Evolutionary conservation across 92 coral and sea anemone genomes (phyloP), one percentile per base, ranked within the genome.

Genomic region (Palythoa grandiflora): DNA sequence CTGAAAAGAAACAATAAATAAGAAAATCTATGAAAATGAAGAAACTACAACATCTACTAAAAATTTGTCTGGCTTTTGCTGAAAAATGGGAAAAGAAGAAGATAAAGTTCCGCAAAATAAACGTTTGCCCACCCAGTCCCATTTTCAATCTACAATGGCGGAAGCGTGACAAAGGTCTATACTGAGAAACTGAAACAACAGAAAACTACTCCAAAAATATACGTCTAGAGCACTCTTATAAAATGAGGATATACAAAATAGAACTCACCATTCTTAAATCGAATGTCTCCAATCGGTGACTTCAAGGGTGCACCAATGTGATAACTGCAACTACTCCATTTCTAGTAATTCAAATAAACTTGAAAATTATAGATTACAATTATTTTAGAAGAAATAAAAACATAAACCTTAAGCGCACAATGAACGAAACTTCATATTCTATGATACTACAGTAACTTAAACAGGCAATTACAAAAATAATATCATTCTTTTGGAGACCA

Each of bases 271-370:
- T 71, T 66, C 21, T 81, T 39, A 47, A 81, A 81, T 9, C 5
- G 86, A 20, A 65, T 54, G 6, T 65, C 74, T 16, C 59, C 86
- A 19, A 81, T 66, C 14, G 86, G 86, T 13, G 86, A 68, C 59
- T 81, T 81, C 63, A 81, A 81, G 44, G 75, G 36, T 1, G 75
- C 40, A 0, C 60, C 75, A 66, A 81, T 65, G 20, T 66, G 75
- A 5, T 66, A 81, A 66, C 86, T 11, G 39, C 38, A 66, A 63
- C 39, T 6, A 38, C 75, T 81, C 44, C 60, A 47, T 66, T 51
- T 65, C 86, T 81, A 61, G 37, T 81, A 28, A 66, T 66, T 66
- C 13, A 28, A 81, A 66, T 20, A 20, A 15, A 20, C 2, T 21
- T 81, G 1, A 65, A 21, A 6, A 44, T 81, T 66, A 65, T 16